phyloP scores from a whole-genome alignment of 2,113 vertebrate species.

The Todiramphus chloris region DNA sequence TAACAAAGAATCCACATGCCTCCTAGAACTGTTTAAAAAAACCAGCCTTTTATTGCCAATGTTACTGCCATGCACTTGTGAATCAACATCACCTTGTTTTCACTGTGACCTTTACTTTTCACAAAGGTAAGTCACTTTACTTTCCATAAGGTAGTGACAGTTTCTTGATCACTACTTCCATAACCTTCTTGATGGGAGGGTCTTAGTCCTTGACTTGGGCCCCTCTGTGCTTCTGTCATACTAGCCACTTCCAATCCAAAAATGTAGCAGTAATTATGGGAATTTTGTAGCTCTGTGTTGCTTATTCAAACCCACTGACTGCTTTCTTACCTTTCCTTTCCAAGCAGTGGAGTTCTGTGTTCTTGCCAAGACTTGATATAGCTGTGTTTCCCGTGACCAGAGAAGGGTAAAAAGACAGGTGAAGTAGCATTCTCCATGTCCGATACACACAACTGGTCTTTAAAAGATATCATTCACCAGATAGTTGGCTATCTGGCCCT shows the following conservation, averaged over 20 bases:
- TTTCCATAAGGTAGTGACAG: neutral
- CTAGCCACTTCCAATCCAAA: neutral
- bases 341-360: rapidly evolving
- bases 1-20: neutral
- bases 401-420: neutral
- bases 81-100: neutral
- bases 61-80: neutral
- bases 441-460: neutral
- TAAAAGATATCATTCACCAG: neutral
- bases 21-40: neutral
- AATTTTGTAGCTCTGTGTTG: neutral
- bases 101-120: neutral
- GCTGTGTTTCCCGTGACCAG: neutral
- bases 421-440: neutral
- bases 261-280: neutral
- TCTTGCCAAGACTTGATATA: neutral
- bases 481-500: neutral
- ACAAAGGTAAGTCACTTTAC: neutral
- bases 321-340: neutral
- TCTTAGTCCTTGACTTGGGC: neutral
- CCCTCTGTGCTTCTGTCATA: neutral
- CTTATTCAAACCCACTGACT: neutral
- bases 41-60: neutral
- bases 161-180: neutral
- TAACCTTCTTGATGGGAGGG: neutral